Base-by-base conservation (phyloP, 2,888 invertebrate species). In the Scaptomyza polygonia region DNA sequence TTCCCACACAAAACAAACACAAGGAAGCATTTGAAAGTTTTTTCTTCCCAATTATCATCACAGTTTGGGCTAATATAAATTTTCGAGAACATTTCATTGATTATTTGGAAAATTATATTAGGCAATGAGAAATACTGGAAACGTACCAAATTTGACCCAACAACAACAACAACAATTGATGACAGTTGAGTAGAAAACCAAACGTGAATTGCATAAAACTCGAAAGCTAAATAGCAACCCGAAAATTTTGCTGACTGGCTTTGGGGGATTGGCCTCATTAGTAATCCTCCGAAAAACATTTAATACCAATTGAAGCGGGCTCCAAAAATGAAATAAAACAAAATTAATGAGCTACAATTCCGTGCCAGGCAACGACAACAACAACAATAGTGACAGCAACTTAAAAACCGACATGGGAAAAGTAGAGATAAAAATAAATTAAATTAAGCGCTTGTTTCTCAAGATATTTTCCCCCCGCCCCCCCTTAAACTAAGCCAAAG, bases 131-230 rank as follows among this genome's bases (percentile, higher is more conserved):
- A 72, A 74, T 68, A 77, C 53, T 43, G n/a, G n/a, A n/a, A n/a
- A n/a, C n/a, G n/a, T n/a, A n/a, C n/a, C 49, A 56, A 56, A 21
- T 21, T 34, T 71, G 57, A 59, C 42, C 52, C 11, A 40, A 40
- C 32, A 34, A 47, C 67, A 67, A 58, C 32, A 32, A 32, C 29
- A 32, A 51, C 67, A 67, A 62, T 56, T 52, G 74, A 67, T 63
- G 67, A 55, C 59, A 66, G 48, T 65, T 61, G 66, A 16, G 36
- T 2, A 71, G 27, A 66, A 67, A 47, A 68, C 51, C 65, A 73
- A 77, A 84, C 83, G 86, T 86, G 84, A 84, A 84, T 80, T 83
- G 84, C 83, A 86, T 86, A 86, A 74, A 83, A 73, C 75, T 51
- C 67, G n/a, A 32, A 64, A 64, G 72, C 75, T 82, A 79, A 84